Percentiles rank a stretch among this genome's conserved stretches.
These are phyloP conservation scores for Drosophila arawakana DNA, from an alignment of 1,140 invertebrate genomes.

Conservation along the genomic window DNA sequence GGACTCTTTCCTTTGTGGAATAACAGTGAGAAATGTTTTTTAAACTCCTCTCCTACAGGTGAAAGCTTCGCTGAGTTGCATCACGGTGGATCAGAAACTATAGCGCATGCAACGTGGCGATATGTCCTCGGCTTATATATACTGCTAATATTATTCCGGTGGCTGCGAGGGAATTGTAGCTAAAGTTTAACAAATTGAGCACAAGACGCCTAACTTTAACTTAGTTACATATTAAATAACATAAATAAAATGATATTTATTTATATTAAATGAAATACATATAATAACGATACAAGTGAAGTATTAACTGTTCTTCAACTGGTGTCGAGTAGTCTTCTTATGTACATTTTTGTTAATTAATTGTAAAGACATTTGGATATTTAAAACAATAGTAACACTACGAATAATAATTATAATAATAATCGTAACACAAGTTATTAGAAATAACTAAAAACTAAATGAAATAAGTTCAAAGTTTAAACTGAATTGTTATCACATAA, in stretches of 20 bases:
- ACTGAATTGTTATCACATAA: conserved; percentile 47
- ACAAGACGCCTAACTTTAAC: conserved; percentile 18
- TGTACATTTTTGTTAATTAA: conserved; percentile 75
- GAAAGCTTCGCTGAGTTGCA: conserved; percentile 88
- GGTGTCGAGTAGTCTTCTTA: conserved; percentile 25
- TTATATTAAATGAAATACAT: background rate
- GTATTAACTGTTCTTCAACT: conserved; percentile 27
- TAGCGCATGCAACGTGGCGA: conserved; percentile 29
- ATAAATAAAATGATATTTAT: conserved; percentile 4
- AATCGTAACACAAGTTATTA: conserved; percentile 57
- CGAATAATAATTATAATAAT: background rate
- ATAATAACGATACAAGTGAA: background rate
- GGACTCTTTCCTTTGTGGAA: too few relatives aligned
- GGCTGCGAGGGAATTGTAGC: conserved; percentile 39
- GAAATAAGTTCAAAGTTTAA: conserved; percentile 38
- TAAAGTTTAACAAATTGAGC: conserved; percentile 52
- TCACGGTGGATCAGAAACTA: conserved; percentile 70
- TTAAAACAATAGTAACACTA: background rate
- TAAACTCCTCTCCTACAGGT: conserved; percentile 77
- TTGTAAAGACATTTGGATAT: conserved; percentile 70
- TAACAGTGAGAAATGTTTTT: background rate
- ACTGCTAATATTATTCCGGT: conserved; percentile 46
- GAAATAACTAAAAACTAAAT: conserved; percentile 76
- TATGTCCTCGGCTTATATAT: conserved; percentile 41
- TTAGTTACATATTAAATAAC: background rate